phyloP scores from a whole-genome alignment of 2,797 vertebrate species.

The Heliangelus exortis region DNA sequence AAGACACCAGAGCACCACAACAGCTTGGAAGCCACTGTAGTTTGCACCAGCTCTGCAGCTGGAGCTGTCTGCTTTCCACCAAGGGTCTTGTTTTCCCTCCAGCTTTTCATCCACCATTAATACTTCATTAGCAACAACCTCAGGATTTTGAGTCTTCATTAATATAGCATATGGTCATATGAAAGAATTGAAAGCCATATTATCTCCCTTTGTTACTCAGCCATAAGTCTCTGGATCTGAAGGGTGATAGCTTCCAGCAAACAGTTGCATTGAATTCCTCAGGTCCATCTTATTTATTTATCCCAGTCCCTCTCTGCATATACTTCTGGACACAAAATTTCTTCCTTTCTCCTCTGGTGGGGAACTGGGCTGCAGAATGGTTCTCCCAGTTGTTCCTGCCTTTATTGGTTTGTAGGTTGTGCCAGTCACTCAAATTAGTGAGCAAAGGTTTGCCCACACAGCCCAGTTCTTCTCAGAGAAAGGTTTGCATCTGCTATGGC shows the following conservation, averaged over 20 bases:
- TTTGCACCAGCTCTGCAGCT: background rate
- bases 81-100: background rate
- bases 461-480: background rate
- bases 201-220: background rate
- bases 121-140: background rate
- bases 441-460: background rate
- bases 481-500: background rate
- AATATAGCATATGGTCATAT: background rate
- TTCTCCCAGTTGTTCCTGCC: background rate
- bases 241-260: background rate
- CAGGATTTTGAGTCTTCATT: background rate
- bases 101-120: background rate
- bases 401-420: background rate
- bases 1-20: background rate
- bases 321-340: background rate
- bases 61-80: background rate
- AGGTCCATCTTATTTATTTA: background rate
- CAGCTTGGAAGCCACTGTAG: background rate
- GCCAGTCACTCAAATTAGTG: fast-evolving
- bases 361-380: background rate
- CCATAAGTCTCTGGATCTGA: background rate
- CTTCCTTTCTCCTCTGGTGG: background rate
- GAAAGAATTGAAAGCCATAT: conserved; percentile 37
- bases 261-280: background rate
- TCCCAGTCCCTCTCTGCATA: background rate